Evolutionary conservation across 2,888 invertebrate species (phyloP).

Genomic region (Limenitis camilla): DNA sequence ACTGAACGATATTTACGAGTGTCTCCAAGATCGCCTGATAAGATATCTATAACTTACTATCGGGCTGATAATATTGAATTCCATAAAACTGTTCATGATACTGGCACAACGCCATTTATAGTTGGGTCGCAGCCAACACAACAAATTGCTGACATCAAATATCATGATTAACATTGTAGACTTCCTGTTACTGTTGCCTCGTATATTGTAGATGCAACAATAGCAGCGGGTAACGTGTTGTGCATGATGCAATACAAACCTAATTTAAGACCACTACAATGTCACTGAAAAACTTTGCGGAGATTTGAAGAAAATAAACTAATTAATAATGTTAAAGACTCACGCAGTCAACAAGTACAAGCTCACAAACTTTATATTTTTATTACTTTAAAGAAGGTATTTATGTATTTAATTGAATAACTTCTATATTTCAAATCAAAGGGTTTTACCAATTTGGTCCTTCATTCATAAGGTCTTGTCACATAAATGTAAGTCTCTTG

Average conservation of each 20-base stretch:
- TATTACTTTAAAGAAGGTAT: too few relatives aligned
- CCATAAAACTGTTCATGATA: slow-evolving; percentile 13
- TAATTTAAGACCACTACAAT: not conserved
- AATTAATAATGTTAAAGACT: not conserved
- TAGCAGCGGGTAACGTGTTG: not conserved
- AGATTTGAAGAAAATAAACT: too few relatives aligned
- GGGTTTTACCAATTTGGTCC: too few relatives aligned
- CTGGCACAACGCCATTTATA: slow-evolving; percentile 13
- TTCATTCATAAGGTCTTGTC: too few relatives aligned
- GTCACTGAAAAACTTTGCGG: too few relatives aligned
- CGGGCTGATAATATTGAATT: slow-evolving; percentile 8
- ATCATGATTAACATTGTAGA: slow-evolving; percentile 23
- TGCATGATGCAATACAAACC: not conserved
- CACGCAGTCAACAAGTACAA: too few relatives aligned
- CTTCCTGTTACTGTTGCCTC: slow-evolving; percentile 5
- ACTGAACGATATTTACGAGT: not conserved
- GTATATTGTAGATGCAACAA: not conserved
- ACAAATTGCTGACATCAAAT: slow-evolving; percentile 21
- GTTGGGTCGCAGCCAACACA: slow-evolving; percentile 18
- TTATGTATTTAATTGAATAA: too few relatives aligned
- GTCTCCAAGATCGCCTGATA: not conserved
- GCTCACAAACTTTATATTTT: too few relatives aligned
- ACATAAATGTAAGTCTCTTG: too few relatives aligned
- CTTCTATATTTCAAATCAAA: too few relatives aligned
- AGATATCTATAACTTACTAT: slow-evolving; percentile 8